Evolutionary conservation across 2,113 vertebrate genomes (phyloP).

Genomic region (Spizaetus ornatus): DNA sequence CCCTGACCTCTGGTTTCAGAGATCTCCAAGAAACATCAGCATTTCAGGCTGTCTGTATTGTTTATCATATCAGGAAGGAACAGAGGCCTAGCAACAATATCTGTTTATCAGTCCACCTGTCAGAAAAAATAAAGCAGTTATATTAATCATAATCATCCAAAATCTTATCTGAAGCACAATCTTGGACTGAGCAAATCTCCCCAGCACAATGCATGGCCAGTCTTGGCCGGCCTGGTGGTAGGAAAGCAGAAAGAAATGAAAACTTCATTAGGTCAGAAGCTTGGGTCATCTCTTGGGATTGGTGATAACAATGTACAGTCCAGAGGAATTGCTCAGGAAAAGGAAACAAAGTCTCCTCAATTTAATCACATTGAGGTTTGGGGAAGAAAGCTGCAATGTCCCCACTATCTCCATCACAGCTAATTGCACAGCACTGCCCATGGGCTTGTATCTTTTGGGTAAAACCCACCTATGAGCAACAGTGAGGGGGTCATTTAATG

Average conservation of each 20-base stretch:
- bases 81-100: background rate
- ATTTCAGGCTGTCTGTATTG: background rate
- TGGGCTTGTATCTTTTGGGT: background rate
- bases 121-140: background rate
- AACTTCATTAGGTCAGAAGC: background rate
- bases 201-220: background rate
- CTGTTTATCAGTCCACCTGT: slow-evolving; percentile 10
- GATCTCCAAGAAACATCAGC: background rate
- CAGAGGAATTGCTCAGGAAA: background rate
- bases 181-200: background rate
- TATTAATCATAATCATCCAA: background rate
- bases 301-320: background rate
- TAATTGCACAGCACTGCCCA: background rate
- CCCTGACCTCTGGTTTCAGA: background rate
- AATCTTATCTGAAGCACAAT: background rate
- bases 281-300: background rate
- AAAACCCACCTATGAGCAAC: background rate
- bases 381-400: background rate
- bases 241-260: background rate
- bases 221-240: background rate
- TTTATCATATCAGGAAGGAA: background rate
- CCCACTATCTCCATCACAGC: background rate
- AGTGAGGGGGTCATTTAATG: background rate
- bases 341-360: background rate
- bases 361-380: background rate